phyloP scores from a whole-genome alignment of 2,888 invertebrate species.

The Tenthredo mesomela region DNA sequence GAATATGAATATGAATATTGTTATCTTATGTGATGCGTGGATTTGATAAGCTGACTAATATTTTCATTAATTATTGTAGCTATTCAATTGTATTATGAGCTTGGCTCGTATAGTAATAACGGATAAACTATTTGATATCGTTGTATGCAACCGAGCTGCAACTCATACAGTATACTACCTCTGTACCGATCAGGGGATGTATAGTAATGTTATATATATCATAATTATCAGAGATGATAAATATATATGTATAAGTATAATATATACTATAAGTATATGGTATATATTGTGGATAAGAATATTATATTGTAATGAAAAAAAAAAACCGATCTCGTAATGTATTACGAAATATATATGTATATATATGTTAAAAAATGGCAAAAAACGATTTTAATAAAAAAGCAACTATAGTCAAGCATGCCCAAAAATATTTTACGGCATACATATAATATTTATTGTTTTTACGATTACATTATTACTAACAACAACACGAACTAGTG shows the following conservation, averaged over 20 bases:
- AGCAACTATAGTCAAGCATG: conserved; percentile 77
- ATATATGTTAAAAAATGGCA: not conserved
- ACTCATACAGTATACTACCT: not conserved
- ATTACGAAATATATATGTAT: not conserved
- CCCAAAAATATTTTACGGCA: conserved; percentile 71
- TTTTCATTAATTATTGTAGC: not conserved
- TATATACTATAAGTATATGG: not conserved
- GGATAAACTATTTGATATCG: not conserved
- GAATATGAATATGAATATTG: not conserved
- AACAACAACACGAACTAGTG: conserved; percentile 52
- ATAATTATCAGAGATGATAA: not conserved
- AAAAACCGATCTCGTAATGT: not conserved
- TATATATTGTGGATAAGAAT: not conserved
- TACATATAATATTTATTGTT: conserved; percentile 40
- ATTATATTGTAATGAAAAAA: not conserved
- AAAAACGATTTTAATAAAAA: conserved; percentile 59
- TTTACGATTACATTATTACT: conserved; percentile 49
- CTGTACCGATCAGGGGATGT: conserved; percentile 2
- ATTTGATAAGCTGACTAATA: not conserved
- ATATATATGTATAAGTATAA: no score
- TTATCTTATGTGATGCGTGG: not conserved
- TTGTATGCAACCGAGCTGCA: not conserved
- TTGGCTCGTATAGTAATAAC: not conserved
- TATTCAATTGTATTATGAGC: not conserved
- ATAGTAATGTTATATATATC: not conserved